phyloP scores from a whole-genome alignment of 2,113 vertebrate genomes.

The human (Homo sapiens) region GRCh38 chr6:105822001-105822500 shows the following conservation, averaged over 20 bases:
- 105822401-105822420: background rate
- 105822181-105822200: background rate
- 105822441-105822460: background rate
- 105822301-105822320: background rate
- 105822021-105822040: background rate
- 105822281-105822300: background rate
- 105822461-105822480: background rate
- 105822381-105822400: background rate
- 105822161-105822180: background rate
- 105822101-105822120: background rate
- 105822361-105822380: background rate
- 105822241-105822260: constrained; percentile 10
- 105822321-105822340: background rate
- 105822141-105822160: background rate
- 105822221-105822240: background rate
- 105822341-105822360: background rate
- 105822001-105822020: background rate
- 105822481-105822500: background rate
- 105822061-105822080: background rate
- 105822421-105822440: background rate
- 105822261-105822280: background rate
- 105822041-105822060: background rate
- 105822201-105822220: background rate
- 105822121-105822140: background rate
- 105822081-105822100: background rate